These are phyloP conservation scores for Phymatocera aterrima DNA, from an alignment of 2,888 invertebrate genomes.

Conservation along the genomic window DNA sequence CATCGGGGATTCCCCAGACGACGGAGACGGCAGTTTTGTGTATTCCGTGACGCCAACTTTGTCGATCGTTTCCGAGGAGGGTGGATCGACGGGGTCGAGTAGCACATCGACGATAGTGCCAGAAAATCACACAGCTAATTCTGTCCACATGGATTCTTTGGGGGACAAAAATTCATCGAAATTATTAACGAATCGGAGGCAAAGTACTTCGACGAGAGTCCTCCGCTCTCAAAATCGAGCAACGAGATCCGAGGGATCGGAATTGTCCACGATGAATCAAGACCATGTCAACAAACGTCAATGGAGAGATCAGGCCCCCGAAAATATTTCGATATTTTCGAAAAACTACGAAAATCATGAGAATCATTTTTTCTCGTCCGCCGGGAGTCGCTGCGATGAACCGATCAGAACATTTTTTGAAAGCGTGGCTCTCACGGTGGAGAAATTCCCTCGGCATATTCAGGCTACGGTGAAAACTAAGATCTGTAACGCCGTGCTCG, in stretches of 20 bases:
- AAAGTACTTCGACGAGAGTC: neutral
- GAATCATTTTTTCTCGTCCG: neutral
- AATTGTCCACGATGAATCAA: neutral
- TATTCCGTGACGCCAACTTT: constrained; percentile 24
- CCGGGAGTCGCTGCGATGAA: constrained; percentile 45
- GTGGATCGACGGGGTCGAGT: constrained; percentile 9
- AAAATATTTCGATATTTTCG: neutral
- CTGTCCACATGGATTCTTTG: neutral
- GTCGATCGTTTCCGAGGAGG: constrained; percentile 34
- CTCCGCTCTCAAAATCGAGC: neutral
- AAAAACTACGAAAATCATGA: neutral
- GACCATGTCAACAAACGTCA: neutral
- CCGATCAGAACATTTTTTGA: constrained; percentile 63
- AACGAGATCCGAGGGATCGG: neutral
- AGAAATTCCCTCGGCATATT: constrained; percentile 61
- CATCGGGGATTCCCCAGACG: constrained; percentile 10
- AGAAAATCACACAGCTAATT: neutral
- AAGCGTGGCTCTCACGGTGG: constrained; percentile 63
- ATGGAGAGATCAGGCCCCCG: no score
- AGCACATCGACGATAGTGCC: neutral
- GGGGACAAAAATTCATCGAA: neutral
- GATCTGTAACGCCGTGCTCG: constrained; percentile 59
- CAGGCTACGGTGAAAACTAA: constrained; percentile 60
- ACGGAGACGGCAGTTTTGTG: constrained; percentile 2
- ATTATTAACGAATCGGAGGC: neutral